Evolutionary conservation across 2,797 vertebrate genomes (phyloP).

Genomic region (Cetoscarus ocellatus): DNA sequence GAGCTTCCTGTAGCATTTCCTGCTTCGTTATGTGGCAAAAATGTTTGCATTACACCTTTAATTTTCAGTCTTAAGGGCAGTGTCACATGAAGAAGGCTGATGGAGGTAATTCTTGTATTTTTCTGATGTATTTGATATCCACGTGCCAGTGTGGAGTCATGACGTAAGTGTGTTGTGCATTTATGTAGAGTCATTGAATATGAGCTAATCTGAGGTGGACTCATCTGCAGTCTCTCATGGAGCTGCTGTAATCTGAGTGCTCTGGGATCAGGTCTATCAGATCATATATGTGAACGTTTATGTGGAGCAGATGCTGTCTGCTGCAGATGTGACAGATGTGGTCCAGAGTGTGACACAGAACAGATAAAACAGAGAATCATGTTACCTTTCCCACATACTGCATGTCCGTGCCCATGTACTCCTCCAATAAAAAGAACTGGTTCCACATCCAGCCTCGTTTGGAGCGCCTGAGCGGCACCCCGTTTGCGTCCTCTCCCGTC

Average conservation of each 20-base stretch:
- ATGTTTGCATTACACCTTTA: too few relatives aligned
- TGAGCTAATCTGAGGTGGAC: not conserved
- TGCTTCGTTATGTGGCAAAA: too few relatives aligned
- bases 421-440: constrained; percentile 97
- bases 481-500: constrained; percentile 82
- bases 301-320: not conserved
- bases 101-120: too few relatives aligned
- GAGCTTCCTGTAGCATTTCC: too few relatives aligned
- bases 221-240: constrained; percentile 1
- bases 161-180: not conserved
- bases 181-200: not conserved
- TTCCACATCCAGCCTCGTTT: constrained; percentile 99
- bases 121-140: too few relatives aligned
- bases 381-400: constrained; percentile 96
- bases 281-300: not conserved
- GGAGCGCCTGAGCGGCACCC: constrained; percentile 87
- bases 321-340: not conserved
- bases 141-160: too few relatives aligned
- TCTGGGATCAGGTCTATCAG: not conserved
- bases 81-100: too few relatives aligned
- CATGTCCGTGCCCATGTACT: constrained; percentile 92
- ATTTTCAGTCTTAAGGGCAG: too few relatives aligned
- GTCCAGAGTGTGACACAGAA: not conserved
- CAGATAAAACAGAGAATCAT: not conserved
- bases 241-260: constrained; percentile 3